Percentiles rank a stretch among this genome's conserved stretches.
Conservation (phyloP, 1,140 invertebrate genomes). For the Trichonephila clavipes region DNA sequence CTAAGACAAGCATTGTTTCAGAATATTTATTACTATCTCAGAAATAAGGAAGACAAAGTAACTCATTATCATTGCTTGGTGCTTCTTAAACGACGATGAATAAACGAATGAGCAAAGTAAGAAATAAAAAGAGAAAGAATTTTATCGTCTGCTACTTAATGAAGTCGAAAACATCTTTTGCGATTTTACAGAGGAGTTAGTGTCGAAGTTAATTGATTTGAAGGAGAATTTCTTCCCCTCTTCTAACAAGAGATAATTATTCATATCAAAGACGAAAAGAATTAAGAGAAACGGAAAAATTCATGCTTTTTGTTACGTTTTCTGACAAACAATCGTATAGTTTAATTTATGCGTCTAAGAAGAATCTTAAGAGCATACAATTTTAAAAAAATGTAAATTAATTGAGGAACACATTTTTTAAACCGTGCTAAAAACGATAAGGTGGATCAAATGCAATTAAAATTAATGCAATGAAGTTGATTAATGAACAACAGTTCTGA, state of each 20-base stretch:
- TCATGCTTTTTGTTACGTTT: background rate
- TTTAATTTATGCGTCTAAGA: background rate
- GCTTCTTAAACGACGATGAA: background rate
- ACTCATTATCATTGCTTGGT: background rate
- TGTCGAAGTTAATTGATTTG: background rate
- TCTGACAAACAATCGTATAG: background rate
- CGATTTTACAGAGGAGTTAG: background rate
- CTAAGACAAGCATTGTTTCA: background rate
- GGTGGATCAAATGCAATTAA: no score
- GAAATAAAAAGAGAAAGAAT: background rate
- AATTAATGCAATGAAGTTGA: no score
- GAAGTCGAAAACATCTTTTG: constrained; percentile 2
- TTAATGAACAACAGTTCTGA: no score
- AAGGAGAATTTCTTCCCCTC: background rate
- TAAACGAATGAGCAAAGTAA: background rate
- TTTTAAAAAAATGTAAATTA: no score
- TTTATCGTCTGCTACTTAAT: background rate
- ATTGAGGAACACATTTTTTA: no score
- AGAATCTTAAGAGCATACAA: background rate
- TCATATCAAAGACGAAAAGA: background rate
- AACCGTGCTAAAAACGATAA: no score
- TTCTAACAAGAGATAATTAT: constrained; percentile 16
- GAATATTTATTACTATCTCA: constrained; percentile 3
- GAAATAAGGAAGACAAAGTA: background rate
- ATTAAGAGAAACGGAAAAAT: background rate